A percentile compares a stretch with the other conserved stretches of the same genome.
These are phyloP conservation scores for Chalcosyrphus nemorum DNA, from an alignment of 2,888 invertebrate genomes.

Conservation along the genomic window DNA sequence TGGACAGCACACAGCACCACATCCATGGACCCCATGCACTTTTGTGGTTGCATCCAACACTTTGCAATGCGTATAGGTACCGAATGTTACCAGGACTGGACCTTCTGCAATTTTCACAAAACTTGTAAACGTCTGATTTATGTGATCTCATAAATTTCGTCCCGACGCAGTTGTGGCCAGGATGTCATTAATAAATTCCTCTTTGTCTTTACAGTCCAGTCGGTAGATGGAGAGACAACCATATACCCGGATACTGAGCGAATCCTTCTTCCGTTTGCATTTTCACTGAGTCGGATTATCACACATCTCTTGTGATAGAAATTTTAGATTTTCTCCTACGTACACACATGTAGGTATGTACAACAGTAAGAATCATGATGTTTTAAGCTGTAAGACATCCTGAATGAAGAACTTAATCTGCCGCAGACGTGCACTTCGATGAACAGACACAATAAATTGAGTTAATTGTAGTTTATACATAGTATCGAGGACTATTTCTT, in stretches of 20 bases:
- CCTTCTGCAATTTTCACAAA: constrained; percentile 56
- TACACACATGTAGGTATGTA: constrained; percentile 28
- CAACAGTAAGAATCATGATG: constrained; percentile 48
- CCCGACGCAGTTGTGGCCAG: constrained; percentile 64
- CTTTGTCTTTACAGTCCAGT: constrained; percentile 51
- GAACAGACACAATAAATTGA: constrained; percentile 70
- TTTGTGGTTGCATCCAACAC: constrained; percentile 47
- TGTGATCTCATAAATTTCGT: constrained; percentile 68
- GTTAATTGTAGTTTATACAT: constrained; percentile 61
- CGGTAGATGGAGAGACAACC: background rate
- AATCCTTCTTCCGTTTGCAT: background rate
- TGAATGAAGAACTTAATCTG: constrained; percentile 68
- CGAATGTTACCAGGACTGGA: constrained; percentile 30
- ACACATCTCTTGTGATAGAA: constrained; percentile 42
- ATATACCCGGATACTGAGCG: background rate
- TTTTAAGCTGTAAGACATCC: constrained; percentile 42
- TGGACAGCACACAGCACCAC: background rate
- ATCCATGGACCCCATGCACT: constrained; percentile 40
- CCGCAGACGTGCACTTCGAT: constrained; percentile 70
- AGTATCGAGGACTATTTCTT: constrained; percentile 21
- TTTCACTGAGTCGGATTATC: constrained; percentile 45
- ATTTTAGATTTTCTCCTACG: constrained; percentile 37
- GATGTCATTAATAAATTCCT: constrained; percentile 71
- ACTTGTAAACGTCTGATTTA: constrained; percentile 72
- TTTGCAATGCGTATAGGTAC: constrained; percentile 23